These are phyloP conservation scores for Uloborus plumipes DNA, from an alignment of 2,888 invertebrate species.

Conservation along the genomic window DNA sequence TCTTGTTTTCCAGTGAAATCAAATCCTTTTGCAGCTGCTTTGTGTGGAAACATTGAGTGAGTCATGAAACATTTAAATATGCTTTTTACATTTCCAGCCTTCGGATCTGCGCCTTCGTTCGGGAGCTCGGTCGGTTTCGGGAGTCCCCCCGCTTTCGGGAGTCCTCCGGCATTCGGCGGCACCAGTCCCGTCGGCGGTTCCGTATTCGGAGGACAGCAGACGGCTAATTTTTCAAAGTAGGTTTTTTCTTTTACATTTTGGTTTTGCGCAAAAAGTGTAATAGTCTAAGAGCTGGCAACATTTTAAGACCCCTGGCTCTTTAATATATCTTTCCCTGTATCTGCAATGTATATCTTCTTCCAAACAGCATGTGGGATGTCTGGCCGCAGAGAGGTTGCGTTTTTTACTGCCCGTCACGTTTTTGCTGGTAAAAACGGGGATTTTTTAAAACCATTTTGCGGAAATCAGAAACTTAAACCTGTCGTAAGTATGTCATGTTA, in stretches of 20 bases:
- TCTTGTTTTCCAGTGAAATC: neutral
- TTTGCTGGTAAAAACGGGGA: too few relatives aligned
- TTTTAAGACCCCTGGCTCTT: too few relatives aligned
- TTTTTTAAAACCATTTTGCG: too few relatives aligned
- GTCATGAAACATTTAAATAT: neutral
- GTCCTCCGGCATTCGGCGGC: conserved; percentile 51
- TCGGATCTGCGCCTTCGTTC: conserved; percentile 49
- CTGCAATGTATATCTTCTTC: too few relatives aligned
- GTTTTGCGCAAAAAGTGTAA: too few relatives aligned
- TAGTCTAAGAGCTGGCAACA: too few relatives aligned
- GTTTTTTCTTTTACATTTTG: neutral
- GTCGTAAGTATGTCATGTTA: too few relatives aligned
- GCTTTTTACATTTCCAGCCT: conserved; percentile 5
- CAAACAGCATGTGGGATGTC: too few relatives aligned
- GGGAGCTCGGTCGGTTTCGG: conserved; percentile 48
- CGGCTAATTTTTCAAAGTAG: conserved; percentile 45
- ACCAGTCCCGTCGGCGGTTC: conserved; percentile 10
- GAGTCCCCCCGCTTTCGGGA: conserved; percentile 51
- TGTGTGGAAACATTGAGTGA: neutral
- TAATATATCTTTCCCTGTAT: too few relatives aligned
- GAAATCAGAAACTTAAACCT: too few relatives aligned
- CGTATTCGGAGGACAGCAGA: conserved; percentile 24
- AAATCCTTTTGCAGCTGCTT: neutral
- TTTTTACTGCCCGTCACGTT: too few relatives aligned
- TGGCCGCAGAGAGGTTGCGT: too few relatives aligned